These are phyloP conservation scores for Hycleus cichorii DNA, from an alignment of 1,140 invertebrate genomes.

Conservation along the genomic window DNA sequence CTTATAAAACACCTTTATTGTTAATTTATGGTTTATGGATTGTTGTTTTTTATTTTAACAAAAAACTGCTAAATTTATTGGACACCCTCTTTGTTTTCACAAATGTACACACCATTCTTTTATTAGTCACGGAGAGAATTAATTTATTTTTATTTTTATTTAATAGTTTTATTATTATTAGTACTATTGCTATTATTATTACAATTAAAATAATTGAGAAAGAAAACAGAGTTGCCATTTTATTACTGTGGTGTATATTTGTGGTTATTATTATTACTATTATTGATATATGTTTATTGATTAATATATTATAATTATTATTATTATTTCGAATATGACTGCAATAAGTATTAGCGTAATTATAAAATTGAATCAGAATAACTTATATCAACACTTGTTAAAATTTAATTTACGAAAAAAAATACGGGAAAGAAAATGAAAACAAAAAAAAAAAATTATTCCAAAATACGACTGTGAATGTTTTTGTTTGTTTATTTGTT, in stretches of 20 bases:
- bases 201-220: too few relatives aligned
- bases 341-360: slow-evolving; percentile 2
- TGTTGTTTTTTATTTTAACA: slow-evolving; percentile 28
- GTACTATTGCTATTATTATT: too few relatives aligned
- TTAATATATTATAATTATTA: background rate
- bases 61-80: slow-evolving; percentile 20
- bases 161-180: background rate
- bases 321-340: too few relatives aligned
- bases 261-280: background rate
- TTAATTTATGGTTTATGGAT: slow-evolving; percentile 20
- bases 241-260: background rate
- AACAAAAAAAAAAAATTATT: background rate
- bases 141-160: slow-evolving; percentile 16
- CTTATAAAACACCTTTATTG: slow-evolving; percentile 26
- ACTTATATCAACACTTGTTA: slow-evolving; percentile 20
- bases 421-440: background rate
- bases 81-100: slow-evolving; percentile 16
- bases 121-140: background rate
- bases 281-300: slow-evolving; percentile 8
- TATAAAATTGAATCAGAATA: slow-evolving; percentile 3
- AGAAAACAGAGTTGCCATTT: slow-evolving; percentile 24
- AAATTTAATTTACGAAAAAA: slow-evolving; percentile 4
- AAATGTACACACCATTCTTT: slow-evolving; percentile 26
- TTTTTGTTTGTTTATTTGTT: slow-evolving; percentile 14
- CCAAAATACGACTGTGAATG: slow-evolving; percentile 11